Base-by-base conservation (phyloP, 1,140 invertebrate genomes). In the Babylonia areolata region DNA sequence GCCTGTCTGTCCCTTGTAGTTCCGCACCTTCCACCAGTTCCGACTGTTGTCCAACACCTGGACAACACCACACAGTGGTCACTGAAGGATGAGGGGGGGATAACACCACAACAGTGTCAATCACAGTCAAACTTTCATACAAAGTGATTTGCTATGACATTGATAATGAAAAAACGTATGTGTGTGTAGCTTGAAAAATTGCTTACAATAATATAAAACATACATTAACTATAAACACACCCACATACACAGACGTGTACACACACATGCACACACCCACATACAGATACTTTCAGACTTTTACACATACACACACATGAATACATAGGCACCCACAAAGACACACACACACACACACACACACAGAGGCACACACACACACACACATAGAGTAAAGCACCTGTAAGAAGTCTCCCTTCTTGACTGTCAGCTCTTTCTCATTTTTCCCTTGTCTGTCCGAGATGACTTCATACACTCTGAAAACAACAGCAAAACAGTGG, bases 11-110 rank as follows among this genome's bases (percentile, higher is more conserved):
- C 97, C 97, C 87, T 96, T 91, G 83, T 90, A 90, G 94, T 99
- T 99, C 85, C 97, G 96, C 87, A 98, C 97, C 95, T 99, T 98
- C 99, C 99, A 99, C 99, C 99, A 99, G 94, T 99, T 99, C 88
- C 98, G 96, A 64, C 96, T 97, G 94, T 99, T 98, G 93, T 99
- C 98, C 79, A 99, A 95, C 17, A 94, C 92, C 91, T 92, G 78
- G 37, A 90, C 83, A 33, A n/a, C n/a, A n/a, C n/a, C n/a, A n/a
- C n/a, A n/a, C n/a, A n/a, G n/a, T n/a, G 20, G 39, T 35, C 11
- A 75, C n/a, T n/a, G n/a, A n/a, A n/a, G n/a, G n/a, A n/a, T n/a
- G n/a, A n/a, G n/a, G n/a, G n/a, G n/a, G n/a, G n/a, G n/a, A n/a
- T n/a, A n/a, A n/a, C n/a, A n/a, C n/a, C n/a, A n/a, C n/a, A n/a